Evolutionary conservation across 1,140 invertebrate genomes (phyloP).

Genomic region (Bathynomus jamesi): DNA sequence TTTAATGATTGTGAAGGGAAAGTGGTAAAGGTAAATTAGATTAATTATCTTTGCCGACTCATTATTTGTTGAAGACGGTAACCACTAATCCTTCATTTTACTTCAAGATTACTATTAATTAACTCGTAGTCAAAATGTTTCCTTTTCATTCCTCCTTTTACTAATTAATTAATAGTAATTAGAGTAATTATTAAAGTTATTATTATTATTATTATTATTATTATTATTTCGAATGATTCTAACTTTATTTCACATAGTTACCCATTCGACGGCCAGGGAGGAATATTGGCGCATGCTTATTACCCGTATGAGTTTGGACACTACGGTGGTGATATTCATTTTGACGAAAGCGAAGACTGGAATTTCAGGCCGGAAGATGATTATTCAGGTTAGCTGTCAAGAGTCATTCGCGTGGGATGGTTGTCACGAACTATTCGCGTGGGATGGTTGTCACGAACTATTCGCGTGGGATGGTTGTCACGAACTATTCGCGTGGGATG

Average conservation of each 20-base stretch:
- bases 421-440: too few species aligned
- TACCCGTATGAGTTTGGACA: constrained; percentile 54
- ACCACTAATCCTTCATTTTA: neutral
- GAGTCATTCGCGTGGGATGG: too few species aligned
- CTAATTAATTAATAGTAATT: neutral
- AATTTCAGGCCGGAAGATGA: constrained; percentile 40
- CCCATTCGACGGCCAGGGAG: constrained; percentile 78
- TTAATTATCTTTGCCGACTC: too few species aligned
- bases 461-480: too few species aligned
- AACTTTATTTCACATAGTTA: constrained; percentile 55
- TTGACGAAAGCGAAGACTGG: constrained; percentile 80
- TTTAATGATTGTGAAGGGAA: neutral
- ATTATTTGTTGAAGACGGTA: neutral
- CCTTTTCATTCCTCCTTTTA: neutral
- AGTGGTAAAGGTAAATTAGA: neutral
- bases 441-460: too few species aligned
- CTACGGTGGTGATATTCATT: constrained; percentile 73
- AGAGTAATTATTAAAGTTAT: neutral
- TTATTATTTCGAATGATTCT: neutral
- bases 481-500: too few species aligned
- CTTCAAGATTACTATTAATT: neutral
- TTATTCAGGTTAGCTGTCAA: constrained; percentile 41
- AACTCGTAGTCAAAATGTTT: neutral
- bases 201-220: neutral
- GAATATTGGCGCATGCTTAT: constrained; percentile 85